A percentile compares a stretch with the other conserved stretches of the same genome.
phyloP scores from a whole-genome alignment of 2,888 invertebrate genomes.

The Onchidella celtica region DNA sequence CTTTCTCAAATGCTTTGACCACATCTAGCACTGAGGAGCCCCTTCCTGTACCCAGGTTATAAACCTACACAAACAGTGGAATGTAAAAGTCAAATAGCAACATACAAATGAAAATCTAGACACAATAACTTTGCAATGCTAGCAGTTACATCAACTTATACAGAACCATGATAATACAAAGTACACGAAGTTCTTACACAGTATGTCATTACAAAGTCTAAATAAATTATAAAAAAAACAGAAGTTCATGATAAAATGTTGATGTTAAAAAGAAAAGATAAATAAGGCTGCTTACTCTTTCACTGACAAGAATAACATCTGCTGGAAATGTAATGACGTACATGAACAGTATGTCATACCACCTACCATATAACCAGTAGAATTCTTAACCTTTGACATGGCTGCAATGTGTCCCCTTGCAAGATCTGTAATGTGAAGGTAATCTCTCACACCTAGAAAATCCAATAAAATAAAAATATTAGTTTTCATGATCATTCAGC shows the following conservation, averaged over 20 bases:
- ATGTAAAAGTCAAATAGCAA: too few species aligned
- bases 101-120: too few species aligned
- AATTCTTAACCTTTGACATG: slow-evolving; percentile 84
- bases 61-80: slow-evolving; percentile 88
- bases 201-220: not conserved
- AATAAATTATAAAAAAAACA: not conserved
- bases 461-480: not conserved
- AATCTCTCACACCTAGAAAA: slow-evolving; percentile 91
- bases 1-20: slow-evolving; percentile 92
- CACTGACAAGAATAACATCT: too few species aligned
- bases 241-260: too few species aligned
- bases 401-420: slow-evolving; percentile 92
- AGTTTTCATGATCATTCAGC: not conserved
- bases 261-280: too few species aligned
- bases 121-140: too few species aligned
- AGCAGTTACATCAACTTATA: too few species aligned
- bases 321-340: too few species aligned
- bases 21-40: slow-evolving; percentile 94
- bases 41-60: slow-evolving; percentile 95
- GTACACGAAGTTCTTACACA: too few species aligned
- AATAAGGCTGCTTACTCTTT: too few species aligned
- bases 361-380: slow-evolving; percentile 76
- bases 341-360: too few species aligned
- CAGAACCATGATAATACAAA: too few species aligned
- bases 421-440: slow-evolving; percentile 94